These are phyloP conservation scores for Rhorus exstirpatorius DNA, from an alignment of 2,888 invertebrate genomes.

Conservation along the genomic window DNA sequence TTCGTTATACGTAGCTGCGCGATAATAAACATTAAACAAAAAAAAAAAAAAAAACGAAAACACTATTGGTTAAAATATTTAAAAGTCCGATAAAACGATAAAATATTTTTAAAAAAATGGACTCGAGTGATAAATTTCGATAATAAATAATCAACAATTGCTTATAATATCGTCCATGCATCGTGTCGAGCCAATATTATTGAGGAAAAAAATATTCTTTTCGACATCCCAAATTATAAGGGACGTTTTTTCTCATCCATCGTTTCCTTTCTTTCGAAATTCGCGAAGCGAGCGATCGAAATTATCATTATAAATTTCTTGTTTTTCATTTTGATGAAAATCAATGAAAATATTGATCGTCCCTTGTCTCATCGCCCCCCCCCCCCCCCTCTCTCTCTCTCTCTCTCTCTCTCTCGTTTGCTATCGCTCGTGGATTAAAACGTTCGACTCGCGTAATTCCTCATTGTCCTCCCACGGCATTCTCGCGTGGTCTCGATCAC, in stretches of 20 bases:
- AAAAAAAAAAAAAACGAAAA: constrained; percentile 11
- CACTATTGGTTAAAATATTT: constrained; percentile 38
- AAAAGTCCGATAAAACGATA: constrained; percentile 12
- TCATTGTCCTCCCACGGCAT: constrained; percentile 32
- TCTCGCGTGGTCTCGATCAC: constrained; percentile 66
- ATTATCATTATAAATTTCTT: neutral
- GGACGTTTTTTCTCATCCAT: constrained; percentile 7
- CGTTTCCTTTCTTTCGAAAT: constrained; percentile 5
- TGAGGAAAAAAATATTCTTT: constrained; percentile 11
- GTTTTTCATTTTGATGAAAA: neutral
- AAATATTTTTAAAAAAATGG: constrained; percentile 28
- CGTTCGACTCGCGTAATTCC: constrained; percentile 35
- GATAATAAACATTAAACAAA: neutral
- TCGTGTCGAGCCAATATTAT: constrained; percentile 41
- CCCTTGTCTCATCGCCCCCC: neutral
- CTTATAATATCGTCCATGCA: constrained; percentile 30
- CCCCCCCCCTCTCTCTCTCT: neutral
- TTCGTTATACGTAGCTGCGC: constrained; percentile 41
- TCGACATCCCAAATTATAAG: constrained; percentile 37
- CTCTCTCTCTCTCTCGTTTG: no score
- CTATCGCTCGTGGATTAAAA: constrained; percentile 9
- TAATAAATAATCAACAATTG: constrained; percentile 39
- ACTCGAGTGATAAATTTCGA: constrained; percentile 14
- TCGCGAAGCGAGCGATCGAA: constrained; percentile 3
- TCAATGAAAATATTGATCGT: neutral